A percentile compares a stretch with the other conserved stretches of the same genome.
phyloP scores from a whole-genome alignment of 2,113 vertebrate genomes.

The Perca schrenkii region DNA sequence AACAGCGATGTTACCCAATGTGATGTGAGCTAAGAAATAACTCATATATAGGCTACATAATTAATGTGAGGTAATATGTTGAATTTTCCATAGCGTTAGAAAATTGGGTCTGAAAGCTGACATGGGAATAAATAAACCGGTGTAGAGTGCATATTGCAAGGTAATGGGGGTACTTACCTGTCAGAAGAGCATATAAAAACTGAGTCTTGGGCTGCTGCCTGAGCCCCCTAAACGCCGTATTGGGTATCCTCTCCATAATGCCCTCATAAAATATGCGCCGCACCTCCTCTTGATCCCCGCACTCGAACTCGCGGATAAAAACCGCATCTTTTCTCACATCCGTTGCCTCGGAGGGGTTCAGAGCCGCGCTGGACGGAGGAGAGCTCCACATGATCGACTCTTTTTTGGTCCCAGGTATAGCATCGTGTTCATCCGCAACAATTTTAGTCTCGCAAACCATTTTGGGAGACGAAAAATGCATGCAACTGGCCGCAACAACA shows the following conservation, averaged over 20 bases:
- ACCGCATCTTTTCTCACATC: slow-evolving; percentile 83
- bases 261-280: slow-evolving; percentile 96
- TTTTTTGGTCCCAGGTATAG: slow-evolving; percentile 91
- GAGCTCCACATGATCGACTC: slow-evolving; percentile 93
- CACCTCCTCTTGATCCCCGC: slow-evolving; percentile 89
- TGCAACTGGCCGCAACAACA: slow-evolving; percentile 90
- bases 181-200: slow-evolving; percentile 90
- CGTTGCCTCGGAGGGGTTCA: slow-evolving; percentile 78
- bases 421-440: slow-evolving; percentile 93
- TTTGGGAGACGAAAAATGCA: slow-evolving; percentile 96
- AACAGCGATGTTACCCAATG: neutral
- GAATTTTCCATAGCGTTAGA: neutral
- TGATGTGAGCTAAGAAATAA: neutral
- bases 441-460: slow-evolving; percentile 99
- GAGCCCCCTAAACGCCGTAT: slow-evolving; percentile 93
- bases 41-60: neutral
- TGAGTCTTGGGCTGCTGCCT: slow-evolving; percentile 90
- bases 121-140: neutral
- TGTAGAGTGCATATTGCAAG: neutral
- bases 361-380: slow-evolving; percentile 80
- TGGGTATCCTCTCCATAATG: slow-evolving; percentile 96
- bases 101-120: slow-evolving; percentile 12
- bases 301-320: slow-evolving; percentile 93
- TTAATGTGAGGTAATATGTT: neutral
- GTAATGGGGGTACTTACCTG: slow-evolving; percentile 85